Evolutionary conservation across 2,113 vertebrate species (phyloP), one percentile per base, ranked within the genome.

Genomic region (Papio anubis): DNA sequence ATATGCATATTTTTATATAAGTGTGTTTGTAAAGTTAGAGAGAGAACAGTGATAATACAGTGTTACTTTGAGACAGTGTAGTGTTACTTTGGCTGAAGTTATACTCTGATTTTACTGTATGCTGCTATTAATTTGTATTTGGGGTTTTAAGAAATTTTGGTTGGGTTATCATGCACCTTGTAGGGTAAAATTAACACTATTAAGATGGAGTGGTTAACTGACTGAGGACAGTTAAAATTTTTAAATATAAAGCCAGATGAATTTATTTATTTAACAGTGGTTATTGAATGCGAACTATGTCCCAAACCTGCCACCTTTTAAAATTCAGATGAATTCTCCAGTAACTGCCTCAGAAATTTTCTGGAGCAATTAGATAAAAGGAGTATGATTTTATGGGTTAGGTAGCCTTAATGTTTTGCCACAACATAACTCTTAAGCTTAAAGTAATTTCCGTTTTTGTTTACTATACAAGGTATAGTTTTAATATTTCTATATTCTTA

Each of bases 241-340:
- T 93, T 45, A 79, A 48, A 30, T 91, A 80, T 84, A 59, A 95
- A 96, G 88, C 21, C 38, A 75, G 45, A 76, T 93, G 21, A 64
- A 66, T 66, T 79, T 89, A 64, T 59, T 92, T 59, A 83, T 94
- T 87, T 79, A 59, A 75, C 8, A 79, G 13, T 73, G 91, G n/a
- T 10, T 80, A 40, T 32, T n/a, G 16, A 81, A 13, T 35, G 10
- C 8, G 48, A 72, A n/a, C 38, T 88, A 4, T 92, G 18, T 94
- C 45, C 55, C 48, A 86, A 21, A 21, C 11, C 13, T 57, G 16
- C 38, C 18, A 27, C 6, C 38, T 68, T 76, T 90, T 81, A 95
- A 97, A 95, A 73, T 96, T 93, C 40, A 59, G 27, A 66, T 95
- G 13, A 35, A 21, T 76, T 94, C 27, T 83, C 27, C 59, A 88